Conservation (phyloP, 2,113 vertebrate species). For the human region DNA sequence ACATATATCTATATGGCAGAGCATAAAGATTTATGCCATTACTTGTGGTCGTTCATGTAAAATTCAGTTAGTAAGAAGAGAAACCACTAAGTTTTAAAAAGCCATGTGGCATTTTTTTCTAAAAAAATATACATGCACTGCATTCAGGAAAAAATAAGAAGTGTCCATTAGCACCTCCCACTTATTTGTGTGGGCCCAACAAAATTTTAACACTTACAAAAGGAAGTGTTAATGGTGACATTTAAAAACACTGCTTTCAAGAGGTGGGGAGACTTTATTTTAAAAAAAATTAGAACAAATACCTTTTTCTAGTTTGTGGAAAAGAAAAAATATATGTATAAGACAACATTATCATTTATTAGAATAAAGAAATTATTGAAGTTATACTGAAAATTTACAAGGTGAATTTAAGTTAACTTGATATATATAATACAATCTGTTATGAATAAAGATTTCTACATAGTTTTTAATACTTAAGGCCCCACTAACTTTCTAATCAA, state of each 20-base stretch:
- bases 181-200: constrained; percentile 38
- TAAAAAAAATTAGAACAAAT: background rate
- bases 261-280: background rate
- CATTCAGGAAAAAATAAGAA: background rate
- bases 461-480: background rate
- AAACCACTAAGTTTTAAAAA: background rate
- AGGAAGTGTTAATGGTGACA: constrained; percentile 41
- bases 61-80: background rate
- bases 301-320: background rate
- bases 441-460: background rate
- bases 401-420: background rate
- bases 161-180: constrained; percentile 60
- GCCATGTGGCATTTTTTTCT: background rate
- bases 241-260: constrained; percentile 46
- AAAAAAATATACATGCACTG: background rate
- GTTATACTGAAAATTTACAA: background rate
- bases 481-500: background rate
- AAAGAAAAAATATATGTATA: background rate
- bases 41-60: background rate
- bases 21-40: background rate
- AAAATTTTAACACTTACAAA: constrained; percentile 53
- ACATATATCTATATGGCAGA: background rate
- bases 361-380: background rate
- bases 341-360: background rate
- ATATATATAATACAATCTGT: background rate